Conservation (phyloP, 2,113 vertebrate genomes). For the Paraplagusia blochii region DNA sequence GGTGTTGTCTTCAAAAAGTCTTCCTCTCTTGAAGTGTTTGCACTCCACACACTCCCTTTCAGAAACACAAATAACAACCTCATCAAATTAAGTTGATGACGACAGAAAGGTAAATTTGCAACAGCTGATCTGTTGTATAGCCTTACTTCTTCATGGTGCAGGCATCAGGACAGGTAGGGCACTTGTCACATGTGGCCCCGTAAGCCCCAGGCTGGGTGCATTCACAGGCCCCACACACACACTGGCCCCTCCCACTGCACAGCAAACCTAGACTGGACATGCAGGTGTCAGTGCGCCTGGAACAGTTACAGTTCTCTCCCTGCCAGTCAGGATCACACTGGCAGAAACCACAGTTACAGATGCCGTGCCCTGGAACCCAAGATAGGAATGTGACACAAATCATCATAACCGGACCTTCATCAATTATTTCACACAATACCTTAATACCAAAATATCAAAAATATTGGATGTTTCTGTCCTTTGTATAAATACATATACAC, state of each 20-base stretch:
- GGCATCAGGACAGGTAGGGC: constrained; percentile 92
- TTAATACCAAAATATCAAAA: background rate
- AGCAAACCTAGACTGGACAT: constrained; percentile 88
- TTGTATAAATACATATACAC: no score
- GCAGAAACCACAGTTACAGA: constrained; percentile 93
- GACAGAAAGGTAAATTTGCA: background rate
- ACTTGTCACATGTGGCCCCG: constrained; percentile 92
- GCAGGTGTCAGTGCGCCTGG: constrained; percentile 88
- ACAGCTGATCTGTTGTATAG: background rate
- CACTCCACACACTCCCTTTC: constrained; percentile 93
- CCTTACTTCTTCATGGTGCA: constrained; percentile 96
- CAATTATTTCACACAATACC: no score
- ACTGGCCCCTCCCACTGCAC: constrained; percentile 89
- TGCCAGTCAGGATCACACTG: constrained; percentile 90
- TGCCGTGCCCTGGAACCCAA: constrained; percentile 81
- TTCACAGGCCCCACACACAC: constrained; percentile 88
- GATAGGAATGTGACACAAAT: background rate
- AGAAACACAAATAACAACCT: constrained; percentile 4
- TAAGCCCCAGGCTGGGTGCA: constrained; percentile 94
- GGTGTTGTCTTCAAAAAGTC: constrained; percentile 77
- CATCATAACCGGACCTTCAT: background rate
- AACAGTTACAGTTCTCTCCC: constrained; percentile 94
- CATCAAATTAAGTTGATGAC: background rate
- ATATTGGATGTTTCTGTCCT: no score
- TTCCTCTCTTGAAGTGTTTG: constrained; percentile 88